Percentiles rank a stretch among this genome's conserved stretches.
Evolutionary conservation across 2,113 vertebrate genomes (phyloP).

Genomic region (Aythya baeri): DNA sequence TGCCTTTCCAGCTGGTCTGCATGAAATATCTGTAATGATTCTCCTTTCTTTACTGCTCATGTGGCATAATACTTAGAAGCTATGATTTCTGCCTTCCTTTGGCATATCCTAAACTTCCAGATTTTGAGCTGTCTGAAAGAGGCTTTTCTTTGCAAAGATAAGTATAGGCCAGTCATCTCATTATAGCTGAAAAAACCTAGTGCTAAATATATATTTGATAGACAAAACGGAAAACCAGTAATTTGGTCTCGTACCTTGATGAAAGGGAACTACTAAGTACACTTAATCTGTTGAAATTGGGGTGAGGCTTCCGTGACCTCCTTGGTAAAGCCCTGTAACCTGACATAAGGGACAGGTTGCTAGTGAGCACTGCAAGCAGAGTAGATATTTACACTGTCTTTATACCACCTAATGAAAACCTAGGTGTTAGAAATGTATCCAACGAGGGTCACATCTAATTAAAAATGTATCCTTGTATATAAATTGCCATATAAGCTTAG

Average conservation of each 20-base stretch:
- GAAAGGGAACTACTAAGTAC: not conserved
- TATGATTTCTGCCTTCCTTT: slow-evolving; percentile 63
- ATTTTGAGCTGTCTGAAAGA: slow-evolving; percentile 20
- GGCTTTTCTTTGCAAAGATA: slow-evolving; percentile 15
- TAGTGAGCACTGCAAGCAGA: not conserved
- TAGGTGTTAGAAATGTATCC: not conserved
- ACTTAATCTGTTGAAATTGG: not conserved
- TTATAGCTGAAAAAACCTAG: not conserved
- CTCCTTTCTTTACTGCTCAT: not conserved
- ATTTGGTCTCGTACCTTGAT: not conserved
- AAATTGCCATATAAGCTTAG: not conserved
- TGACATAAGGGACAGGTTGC: not conserved
- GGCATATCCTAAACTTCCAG: not conserved
- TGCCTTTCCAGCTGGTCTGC: not conserved
- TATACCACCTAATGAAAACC: not conserved
- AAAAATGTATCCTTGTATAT: not conserved
- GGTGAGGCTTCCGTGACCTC: not conserved
- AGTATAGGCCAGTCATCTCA: slow-evolving; percentile 12
- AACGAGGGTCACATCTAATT: not conserved
- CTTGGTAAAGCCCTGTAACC: not conserved
- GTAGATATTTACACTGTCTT: not conserved
- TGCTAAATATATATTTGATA: slow-evolving; percentile 38
- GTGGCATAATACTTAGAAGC: slow-evolving; percentile 35
- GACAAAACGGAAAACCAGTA: not conserved
- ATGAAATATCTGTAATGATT: slow-evolving; percentile 6